Base-by-base conservation (phyloP, 2,113 vertebrate genomes). In the Pterocles gutturalis region DNA sequence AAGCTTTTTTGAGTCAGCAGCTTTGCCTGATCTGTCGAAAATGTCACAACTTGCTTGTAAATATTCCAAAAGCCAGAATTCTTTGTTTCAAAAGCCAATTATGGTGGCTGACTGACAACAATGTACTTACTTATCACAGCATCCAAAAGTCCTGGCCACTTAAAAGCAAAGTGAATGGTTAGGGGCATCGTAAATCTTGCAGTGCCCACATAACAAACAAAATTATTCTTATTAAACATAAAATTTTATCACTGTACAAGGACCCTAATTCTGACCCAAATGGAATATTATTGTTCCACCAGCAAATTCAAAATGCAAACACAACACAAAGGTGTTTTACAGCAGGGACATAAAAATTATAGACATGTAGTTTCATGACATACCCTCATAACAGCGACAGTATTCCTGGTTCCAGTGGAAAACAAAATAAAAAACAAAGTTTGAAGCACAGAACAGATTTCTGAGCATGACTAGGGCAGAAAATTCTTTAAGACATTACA, bases 11-110 rank as follows among this genome's bases (percentile, higher is more conserved):
- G 9, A 89, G 90, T 93, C 96, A 95, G 96, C 91, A 95, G 84
- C 93, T 96, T 91, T 81, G 84, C 66, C 82, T 77, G 82, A 90
- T 96, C 89, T 88, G 91, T 96, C 24, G 2, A 79, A 95, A 97
- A 94, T 96, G 91, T 91, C 95, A 97, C 93, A 87, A 69, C 87
- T 91, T 62, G 78, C 93, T 96, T 94, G 96, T 91, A 97, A 96
- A 95, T 95, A 94, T 90, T 86, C 84, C 24, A 31, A 49, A 95
- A 92, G n/a, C 28, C 80, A 85, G 84, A 87, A 95, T 65, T 16
- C 84, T 91, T 70, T 79, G 58, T 90, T 97, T 88, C 88, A 70
- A 90, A 91, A 95, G 64, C 91, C 96, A 95, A 91, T 97, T 97
- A 96, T 5, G 24, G 81, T 25, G 71, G 7, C 70, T 94, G 89